These are phyloP conservation scores for Euura lappo DNA, from an alignment of 1,140 invertebrate species.

Conservation along the genomic window DNA sequence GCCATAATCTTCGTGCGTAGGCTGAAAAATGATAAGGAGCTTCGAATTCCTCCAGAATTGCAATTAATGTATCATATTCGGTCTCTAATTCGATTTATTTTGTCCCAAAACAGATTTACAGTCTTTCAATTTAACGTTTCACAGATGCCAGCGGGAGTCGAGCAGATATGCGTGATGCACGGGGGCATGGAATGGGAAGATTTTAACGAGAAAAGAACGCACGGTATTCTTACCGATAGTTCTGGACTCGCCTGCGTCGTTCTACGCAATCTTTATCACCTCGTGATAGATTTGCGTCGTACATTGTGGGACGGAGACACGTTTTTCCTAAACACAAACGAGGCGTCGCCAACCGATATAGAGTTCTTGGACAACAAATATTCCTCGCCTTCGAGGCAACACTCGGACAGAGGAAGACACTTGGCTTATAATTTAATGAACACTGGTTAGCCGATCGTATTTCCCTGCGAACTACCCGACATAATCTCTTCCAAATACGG, in stretches of 20 bases:
- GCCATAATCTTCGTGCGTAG: neutral
- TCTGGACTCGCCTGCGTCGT: constrained; percentile 50
- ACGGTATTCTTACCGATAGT: constrained; percentile 40
- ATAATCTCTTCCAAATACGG: too few species aligned
- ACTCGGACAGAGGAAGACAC: constrained; percentile 39
- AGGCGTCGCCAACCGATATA: constrained; percentile 48
- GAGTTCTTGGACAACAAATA: constrained; percentile 32
- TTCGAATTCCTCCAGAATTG: too few species aligned
- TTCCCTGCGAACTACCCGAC: too few species aligned
- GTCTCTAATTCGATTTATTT: neutral
- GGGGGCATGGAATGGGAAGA: constrained; percentile 51
- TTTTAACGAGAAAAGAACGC: constrained; percentile 41
- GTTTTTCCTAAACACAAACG: constrained; percentile 32
- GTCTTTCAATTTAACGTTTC: constrained; percentile 10
- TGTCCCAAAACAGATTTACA: constrained; percentile 5
- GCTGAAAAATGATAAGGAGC: neutral
- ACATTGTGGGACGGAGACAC: constrained; percentile 39
- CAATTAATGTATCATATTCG: neutral
- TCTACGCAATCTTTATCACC: constrained; percentile 51
- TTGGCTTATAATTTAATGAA: constrained; percentile 49
- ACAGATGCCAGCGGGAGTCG: constrained; percentile 52
- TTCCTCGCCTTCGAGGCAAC: constrained; percentile 18
- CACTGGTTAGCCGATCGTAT: constrained; percentile 37
- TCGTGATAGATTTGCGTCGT: constrained; percentile 52
- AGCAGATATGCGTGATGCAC: constrained; percentile 51